phyloP scores from a whole-genome alignment of 2,113 vertebrate genomes.

The Xenopus laevis region DNA sequence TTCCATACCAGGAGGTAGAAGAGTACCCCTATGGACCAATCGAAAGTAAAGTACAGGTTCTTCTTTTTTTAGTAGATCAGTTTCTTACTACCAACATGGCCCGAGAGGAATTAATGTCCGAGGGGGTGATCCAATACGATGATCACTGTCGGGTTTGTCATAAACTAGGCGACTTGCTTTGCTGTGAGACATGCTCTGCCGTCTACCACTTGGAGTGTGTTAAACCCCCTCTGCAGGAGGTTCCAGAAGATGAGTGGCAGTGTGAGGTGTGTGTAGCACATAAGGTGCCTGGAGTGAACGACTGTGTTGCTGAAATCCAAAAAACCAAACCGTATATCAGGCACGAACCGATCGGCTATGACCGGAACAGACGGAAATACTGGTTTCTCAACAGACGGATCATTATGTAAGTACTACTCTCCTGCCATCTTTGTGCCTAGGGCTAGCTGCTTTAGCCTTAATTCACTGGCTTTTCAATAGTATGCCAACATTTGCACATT shows the following conservation, averaged over 20 bases:
- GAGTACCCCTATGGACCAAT: slow-evolving; percentile 92
- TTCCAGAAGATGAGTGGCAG: slow-evolving; percentile 98
- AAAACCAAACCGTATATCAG: slow-evolving; percentile 92
- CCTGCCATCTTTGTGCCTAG: neutral
- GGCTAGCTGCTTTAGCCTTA: too few relatives aligned
- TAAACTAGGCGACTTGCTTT: slow-evolving; percentile 93
- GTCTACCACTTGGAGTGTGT: slow-evolving; percentile 98
- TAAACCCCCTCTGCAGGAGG: slow-evolving; percentile 87
- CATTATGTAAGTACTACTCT: slow-evolving; percentile 81
- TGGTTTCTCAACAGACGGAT: slow-evolving; percentile 96
- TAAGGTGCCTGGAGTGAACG: slow-evolving; percentile 90
- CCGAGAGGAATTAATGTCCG: slow-evolving; percentile 94
- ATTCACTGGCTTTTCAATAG: too few relatives aligned
- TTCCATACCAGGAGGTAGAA: slow-evolving; percentile 85
- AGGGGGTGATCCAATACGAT: slow-evolving; percentile 91
- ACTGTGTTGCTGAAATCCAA: slow-evolving; percentile 92
- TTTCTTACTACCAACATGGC: slow-evolving; percentile 97
- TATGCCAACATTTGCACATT: too few relatives aligned
- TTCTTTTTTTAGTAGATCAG: slow-evolving; percentile 96
- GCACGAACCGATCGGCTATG: slow-evolving; percentile 93
- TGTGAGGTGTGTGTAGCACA: slow-evolving; percentile 96
- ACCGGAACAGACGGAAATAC: slow-evolving; percentile 90
- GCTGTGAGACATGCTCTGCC: slow-evolving; percentile 94
- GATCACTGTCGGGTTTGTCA: slow-evolving; percentile 97
- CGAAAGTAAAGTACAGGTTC: slow-evolving; percentile 89